Percentiles rank a stretch among this genome's conserved stretches.
These are phyloP conservation scores for Elephas maximus DNA, from an alignment of 2,113 vertebrate species.

Conservation along the genomic window DNA sequence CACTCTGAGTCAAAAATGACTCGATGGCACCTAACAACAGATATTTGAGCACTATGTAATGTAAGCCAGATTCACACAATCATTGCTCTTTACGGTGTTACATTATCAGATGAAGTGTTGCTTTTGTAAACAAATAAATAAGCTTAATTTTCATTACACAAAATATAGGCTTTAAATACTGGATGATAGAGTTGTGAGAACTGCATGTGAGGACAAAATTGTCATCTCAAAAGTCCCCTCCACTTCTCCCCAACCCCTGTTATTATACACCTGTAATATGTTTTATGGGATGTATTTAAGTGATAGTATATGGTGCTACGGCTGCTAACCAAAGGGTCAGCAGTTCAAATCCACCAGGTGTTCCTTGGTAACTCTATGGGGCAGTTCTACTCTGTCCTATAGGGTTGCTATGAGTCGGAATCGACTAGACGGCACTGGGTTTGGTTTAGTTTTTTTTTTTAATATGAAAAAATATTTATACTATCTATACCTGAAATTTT, in stretches of 20 bases:
- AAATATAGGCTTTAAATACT: conserved; percentile 11
- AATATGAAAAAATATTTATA: background rate
- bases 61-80: background rate
- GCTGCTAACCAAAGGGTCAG: no score
- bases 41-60: background rate
- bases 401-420: no score
- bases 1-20: no score
- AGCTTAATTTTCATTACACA: background rate
- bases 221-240: background rate
- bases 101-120: background rate
- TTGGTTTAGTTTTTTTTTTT: no score
- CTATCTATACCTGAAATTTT: conserved; percentile 9
- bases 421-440: no score
- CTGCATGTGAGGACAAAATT: background rate
- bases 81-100: background rate
- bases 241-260: background rate
- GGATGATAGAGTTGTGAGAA: background rate
- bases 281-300: conserved; percentile 1
- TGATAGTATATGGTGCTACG: background rate
- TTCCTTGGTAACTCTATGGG: no score
- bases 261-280: background rate
- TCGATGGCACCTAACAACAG: no score
- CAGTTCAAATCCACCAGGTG: no score
- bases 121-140: conserved; percentile 17
- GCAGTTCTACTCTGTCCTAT: no score